phyloP scores from a whole-genome alignment of 1,140 invertebrate species.

The Lamellibrachia luymesi region DNA sequence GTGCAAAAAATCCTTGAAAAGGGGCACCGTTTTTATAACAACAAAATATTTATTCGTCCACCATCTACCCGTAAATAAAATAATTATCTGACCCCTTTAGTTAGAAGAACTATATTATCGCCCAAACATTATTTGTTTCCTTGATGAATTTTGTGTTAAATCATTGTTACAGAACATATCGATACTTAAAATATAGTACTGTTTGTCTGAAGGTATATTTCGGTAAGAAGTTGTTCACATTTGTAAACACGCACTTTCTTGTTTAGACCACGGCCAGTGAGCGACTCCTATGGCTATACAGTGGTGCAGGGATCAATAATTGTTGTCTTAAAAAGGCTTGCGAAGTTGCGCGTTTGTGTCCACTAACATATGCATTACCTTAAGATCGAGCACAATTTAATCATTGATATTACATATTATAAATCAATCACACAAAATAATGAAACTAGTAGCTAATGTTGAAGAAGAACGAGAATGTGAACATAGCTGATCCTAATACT shows the following conservation, averaged over 20 bases:
- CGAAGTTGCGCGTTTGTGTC: neutral
- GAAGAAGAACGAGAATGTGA: neutral
- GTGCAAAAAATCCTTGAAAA: too few species aligned
- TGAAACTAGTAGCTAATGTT: neutral
- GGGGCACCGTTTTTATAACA: too few species aligned
- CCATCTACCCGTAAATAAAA: too few species aligned
- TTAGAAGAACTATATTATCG: neutral
- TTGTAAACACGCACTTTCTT: neutral
- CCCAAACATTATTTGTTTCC: neutral
- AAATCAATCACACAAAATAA: neutral
- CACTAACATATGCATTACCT: neutral
- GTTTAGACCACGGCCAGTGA: neutral
- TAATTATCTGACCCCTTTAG: too few species aligned
- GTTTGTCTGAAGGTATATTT: neutral
- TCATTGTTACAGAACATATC: neutral
- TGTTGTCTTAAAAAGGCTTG: neutral
- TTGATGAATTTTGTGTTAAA: neutral
- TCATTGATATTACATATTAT: neutral
- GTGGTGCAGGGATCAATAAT: neutral
- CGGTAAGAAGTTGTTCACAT: neutral
- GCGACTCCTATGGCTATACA: neutral
- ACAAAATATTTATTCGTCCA: too few species aligned
- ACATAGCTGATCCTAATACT: neutral
- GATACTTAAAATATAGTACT: neutral
- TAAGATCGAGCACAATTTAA: neutral